Evolutionary conservation across 2,797 vertebrate species (phyloP), one percentile per base, ranked within the genome.

Genomic region (Macropodus opercularis): DNA sequence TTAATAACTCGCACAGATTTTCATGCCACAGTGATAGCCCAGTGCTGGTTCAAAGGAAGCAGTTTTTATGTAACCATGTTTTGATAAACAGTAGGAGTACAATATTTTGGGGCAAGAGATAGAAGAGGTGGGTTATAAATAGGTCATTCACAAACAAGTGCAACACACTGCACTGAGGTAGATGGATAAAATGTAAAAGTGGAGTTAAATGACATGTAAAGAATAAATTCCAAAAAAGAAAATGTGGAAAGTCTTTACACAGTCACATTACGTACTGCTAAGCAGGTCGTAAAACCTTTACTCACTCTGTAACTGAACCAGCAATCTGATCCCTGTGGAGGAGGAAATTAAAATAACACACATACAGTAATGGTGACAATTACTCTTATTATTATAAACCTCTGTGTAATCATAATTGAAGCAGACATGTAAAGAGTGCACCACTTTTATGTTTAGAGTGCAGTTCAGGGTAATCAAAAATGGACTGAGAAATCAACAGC

Each of bases 111-210:
- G 85, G 63, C 82, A 83, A 63, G 60, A 70, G 74, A 81, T 66
- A 63, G 68, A 77, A 82, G 72, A 72, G 70, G 66, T 63, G 83
- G 85, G 81, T 78, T 85, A 85, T 87, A 92, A 92, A 89, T 92
- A 90, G 90, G 91, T 92, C 90, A 92, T 43, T 69, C 63, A 39
- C 57, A 83, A 71, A 81, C 73, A 81, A 63, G 74, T 39, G 48
- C 74, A 70, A 75, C 62, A 65, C 54, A 68, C 60, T n/a, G 66
- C 79, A 70, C 77, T 87, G 75, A 69, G 83, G 81, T 86, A 91
- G 87, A 91, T 89, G 89, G 86, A 87, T 77, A 54, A 80, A 83
- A 84, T 54, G 58, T 34, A 55, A 79, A 87, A 87, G 53, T 79
- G 65, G 83, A 89, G 77, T 81, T 81, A 84, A 89, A 85, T 76